Base-by-base conservation (phyloP, 2,888 invertebrate genomes). In the Chironomus riparius region DNA sequence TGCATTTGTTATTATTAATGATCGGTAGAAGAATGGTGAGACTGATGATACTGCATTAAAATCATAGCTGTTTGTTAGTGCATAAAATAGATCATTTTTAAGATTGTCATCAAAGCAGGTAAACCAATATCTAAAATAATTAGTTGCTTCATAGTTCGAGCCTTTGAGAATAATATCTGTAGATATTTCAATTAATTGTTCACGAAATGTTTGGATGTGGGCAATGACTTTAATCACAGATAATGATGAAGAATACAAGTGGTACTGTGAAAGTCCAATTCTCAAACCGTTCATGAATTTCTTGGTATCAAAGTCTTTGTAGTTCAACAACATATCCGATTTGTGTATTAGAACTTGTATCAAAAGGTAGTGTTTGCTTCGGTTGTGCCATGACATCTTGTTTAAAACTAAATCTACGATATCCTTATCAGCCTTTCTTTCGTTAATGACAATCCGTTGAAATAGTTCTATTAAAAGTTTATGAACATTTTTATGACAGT, bases 41-140 rank as follows among this genome's bases (percentile, higher is more conserved):
- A 61, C 28, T 2, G 74, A 62, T 22, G 65, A 18, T 1, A 68
- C 18, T 18, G 47, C 22, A 13, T 7, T 21, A 12, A 74, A 74
- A 13, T 68, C 15, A 2, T n/a, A 28, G n/a, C 48, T 10, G 2
- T 6, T 48, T 10, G 12, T 74, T n/a, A 74, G 15, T 1, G 48
- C 4, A 15, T 47, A 6, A 38, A 18, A 68, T 4, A 74, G 10
- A 24, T 68, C 28, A 22, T 47, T 38, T 10, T 21, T 47, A 7
- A 38, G n/a, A 13, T 21, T 21, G 3, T 18, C n/a, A 47, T 68
- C 38, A 13, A 38, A 68, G 15, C 2, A 22, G 2, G 21, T 68
- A 21, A 74, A 74, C 74, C 74, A 74, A 24, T 47, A 68, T 22
- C 48, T 74, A 3, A 74, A n/a, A 6, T 68, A 24, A 65, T 74